Evolutionary conservation across 2,888 invertebrate species (phyloP), one percentile per base, ranked within the genome.

Genomic region (Chaitophorus viminalis): DNA sequence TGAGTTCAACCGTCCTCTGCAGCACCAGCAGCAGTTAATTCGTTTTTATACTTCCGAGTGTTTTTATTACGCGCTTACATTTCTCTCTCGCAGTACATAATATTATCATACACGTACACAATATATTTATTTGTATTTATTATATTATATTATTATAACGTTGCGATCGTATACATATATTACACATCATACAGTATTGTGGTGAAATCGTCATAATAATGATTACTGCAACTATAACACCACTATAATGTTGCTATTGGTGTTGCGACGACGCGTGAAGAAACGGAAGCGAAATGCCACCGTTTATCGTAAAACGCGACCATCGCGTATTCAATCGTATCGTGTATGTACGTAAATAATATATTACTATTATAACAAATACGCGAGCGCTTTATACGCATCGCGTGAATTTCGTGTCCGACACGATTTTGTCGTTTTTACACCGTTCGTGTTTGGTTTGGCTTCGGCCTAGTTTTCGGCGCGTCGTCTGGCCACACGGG

Each of bases 401-500:
- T 60, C 46, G 25, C 25, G 60, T 60, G 60, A 60, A 60, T 60
- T 21, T 25, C 5, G 9, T 68, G 21, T 17, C 68, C 11, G 29
- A 68, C 68, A 68, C 68, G 25, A 11, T 68, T n/a, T 65, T 21
- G n/a, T 65, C n/a, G n/a, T 65, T 65, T n/a, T 68, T 11, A 68
- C 68, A 29, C 29, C 68, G 68, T 68, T 25, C 68, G 29, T 29
- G 29, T 68, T 29, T 68, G 68, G n/a, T 68, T 68, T 68, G 68
- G 25, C 29, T 68, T 68, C 68, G 68, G 68, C 68, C 68, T 68
- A 68, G n/a, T 60, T 68, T 68, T 68, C 68, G 68, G 29, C 68
- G 29, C 68, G 68, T n/a, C 68, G 29, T 68, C 11, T 11, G 25
- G 29, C 3, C n/a, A 2, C 11, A 8, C n/a, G 11, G 11, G 29